Evolutionary conservation across 1,140 invertebrate species (phyloP).

Genomic region (Drosophila nigrodunni): DNA sequence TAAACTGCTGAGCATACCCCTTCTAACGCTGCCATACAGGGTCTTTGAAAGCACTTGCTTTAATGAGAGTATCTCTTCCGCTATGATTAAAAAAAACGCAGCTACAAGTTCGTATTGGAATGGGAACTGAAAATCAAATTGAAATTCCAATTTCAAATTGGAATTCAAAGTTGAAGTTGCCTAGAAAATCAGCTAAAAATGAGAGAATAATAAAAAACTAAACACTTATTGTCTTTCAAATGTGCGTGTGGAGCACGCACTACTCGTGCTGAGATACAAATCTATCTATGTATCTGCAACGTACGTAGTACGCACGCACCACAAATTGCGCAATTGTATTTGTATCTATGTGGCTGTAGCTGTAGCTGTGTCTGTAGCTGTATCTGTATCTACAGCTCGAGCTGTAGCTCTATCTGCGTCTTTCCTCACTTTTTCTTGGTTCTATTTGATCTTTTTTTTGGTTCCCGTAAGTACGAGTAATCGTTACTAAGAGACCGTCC

Average conservation of each 20-base stretch:
- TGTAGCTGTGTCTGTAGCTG: constrained; percentile 20
- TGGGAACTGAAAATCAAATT: constrained; percentile 32
- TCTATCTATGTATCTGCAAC: constrained; percentile 24
- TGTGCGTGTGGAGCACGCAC: constrained; percentile 15
- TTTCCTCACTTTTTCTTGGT: neutral
- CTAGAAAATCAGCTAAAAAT: neutral
- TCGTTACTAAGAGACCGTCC: constrained; percentile 32
- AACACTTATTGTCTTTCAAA: constrained; percentile 13
- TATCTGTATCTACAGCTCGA: constrained; percentile 5
- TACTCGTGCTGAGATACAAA: constrained; percentile 28
- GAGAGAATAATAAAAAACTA: constrained; percentile 3
- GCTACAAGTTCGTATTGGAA: constrained; percentile 12
- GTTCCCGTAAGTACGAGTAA: constrained; percentile 12
- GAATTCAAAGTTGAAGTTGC: constrained; percentile 5
- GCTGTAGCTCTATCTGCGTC: neutral
- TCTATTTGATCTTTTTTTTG: constrained; percentile 15
- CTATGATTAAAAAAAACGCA: neutral
- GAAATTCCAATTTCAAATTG: constrained; percentile 4
- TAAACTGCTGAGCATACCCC: too few relatives aligned
- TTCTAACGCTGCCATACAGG: too few relatives aligned
- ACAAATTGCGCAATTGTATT: constrained; percentile 44
- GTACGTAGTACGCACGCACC: constrained; percentile 29
- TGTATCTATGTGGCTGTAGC: neutral
- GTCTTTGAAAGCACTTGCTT: neutral
- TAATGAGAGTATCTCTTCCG: neutral